Conservation (phyloP, 1,140 invertebrate species). For the Cardiocondyla obscurior region DNA sequence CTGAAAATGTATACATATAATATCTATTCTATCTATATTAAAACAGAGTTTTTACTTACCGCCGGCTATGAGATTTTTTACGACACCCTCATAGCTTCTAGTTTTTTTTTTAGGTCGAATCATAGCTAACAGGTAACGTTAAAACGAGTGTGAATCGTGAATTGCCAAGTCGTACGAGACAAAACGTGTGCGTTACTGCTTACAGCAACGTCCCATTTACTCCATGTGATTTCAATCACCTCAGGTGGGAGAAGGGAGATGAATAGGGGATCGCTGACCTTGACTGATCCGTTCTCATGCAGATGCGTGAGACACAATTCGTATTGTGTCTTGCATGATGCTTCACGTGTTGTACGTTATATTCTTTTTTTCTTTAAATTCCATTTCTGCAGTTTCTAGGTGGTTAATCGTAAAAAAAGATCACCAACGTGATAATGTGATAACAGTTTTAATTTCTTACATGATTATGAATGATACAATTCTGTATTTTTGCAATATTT, state of each 20-base stretch:
- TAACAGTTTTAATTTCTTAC: not conserved
- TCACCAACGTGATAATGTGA: not conserved
- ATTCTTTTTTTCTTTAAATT: not conserved
- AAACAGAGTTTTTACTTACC: conserved; percentile 20
- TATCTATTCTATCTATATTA: too few species aligned
- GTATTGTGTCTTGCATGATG: not conserved
- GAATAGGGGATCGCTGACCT: not conserved
- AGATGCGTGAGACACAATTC: not conserved
- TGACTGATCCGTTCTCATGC: not conserved
- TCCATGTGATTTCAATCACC: not conserved
- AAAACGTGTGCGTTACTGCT: not conserved
- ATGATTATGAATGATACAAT: not conserved
- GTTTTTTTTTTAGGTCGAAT: not conserved
- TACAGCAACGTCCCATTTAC: not conserved
- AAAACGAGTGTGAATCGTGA: not conserved
- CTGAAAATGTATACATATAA: conserved; percentile 81
- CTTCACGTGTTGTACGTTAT: not conserved
- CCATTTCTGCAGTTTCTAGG: not conserved
- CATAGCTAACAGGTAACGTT: not conserved
- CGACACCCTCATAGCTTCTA: not conserved
- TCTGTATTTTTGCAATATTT: too few species aligned
- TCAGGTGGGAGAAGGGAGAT: too few species aligned
- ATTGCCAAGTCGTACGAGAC: not conserved
- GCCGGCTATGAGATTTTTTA: conserved; percentile 12
- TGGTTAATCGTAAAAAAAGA: not conserved